Evolutionary conservation across 2,113 vertebrate genomes (phyloP).

Genomic region (Brevimyrus niger): DNA sequence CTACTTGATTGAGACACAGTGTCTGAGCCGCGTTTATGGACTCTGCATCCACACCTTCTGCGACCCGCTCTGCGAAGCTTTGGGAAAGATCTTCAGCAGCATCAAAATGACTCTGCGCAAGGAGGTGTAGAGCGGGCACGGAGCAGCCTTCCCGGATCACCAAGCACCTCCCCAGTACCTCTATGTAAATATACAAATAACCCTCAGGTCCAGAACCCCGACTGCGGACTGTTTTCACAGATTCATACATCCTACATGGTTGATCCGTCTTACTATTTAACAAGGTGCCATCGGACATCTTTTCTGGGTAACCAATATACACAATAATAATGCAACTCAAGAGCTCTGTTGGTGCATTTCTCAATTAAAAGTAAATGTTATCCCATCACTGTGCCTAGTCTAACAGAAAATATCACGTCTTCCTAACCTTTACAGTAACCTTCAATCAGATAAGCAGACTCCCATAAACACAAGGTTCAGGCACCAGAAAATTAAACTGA

Average conservation of each 20-base stretch:
- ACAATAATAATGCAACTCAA: neutral
- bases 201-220: neutral
- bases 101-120: constrained; percentile 75
- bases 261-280: neutral
- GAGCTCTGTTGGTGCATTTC: neutral
- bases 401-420: neutral
- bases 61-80: constrained; percentile 78
- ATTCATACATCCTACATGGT: neutral
- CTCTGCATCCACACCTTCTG: constrained; percentile 95
- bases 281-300: neutral
- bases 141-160: neutral
- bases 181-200: neutral
- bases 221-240: neutral
- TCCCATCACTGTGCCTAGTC: neutral
- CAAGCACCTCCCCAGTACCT: neutral
- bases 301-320: neutral
- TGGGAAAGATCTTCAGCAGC: constrained; percentile 79
- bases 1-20: constrained; percentile 91
- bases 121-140: constrained; percentile 54
- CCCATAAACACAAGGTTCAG: neutral
- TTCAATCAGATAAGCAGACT: neutral
- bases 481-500: neutral
- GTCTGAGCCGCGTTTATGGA: constrained; percentile 81
- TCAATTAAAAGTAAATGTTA: neutral
- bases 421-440: neutral